A percentile compares a stretch with the other conserved stretches of the same genome.
Evolutionary conservation across 1,140 invertebrate species (phyloP).

Genomic region (Leptinotarsa defecta): DNA sequence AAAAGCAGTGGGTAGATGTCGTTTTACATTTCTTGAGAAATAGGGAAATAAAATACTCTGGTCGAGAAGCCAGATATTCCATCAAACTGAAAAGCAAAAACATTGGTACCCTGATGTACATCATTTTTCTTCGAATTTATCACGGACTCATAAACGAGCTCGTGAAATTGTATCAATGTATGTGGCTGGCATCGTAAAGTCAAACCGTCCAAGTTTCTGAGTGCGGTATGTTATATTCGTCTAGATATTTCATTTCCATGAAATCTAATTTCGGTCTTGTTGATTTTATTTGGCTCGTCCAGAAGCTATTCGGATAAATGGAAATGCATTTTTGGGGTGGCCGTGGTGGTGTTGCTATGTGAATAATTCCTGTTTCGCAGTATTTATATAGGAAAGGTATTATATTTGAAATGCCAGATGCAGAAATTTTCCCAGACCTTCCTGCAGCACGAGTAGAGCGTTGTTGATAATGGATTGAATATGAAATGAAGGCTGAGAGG

Average conservation of each 20-base stretch:
- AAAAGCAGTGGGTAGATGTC: no score
- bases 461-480: no score
- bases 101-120: no score
- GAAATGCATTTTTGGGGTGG: neutral
- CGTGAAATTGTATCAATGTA: no score
- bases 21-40: no score
- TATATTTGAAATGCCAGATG: neutral
- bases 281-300: slow-evolving; percentile 8
- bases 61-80: no score
- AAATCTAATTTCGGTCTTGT: slow-evolving; percentile 16
- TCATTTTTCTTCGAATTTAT: no score
- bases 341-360: neutral
- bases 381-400: slow-evolving; percentile 4
- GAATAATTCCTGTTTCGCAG: neutral
- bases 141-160: no score
- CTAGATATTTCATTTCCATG: slow-evolving; percentile 10
- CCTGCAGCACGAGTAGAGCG: no score
- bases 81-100: no score
- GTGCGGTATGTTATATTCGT: slow-evolving; percentile 5
- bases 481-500: no score
- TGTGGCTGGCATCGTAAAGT: neutral
- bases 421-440: neutral
- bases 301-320: neutral
- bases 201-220: neutral
- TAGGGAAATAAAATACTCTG: no score